Evolutionary conservation across 2,888 invertebrate species (phyloP).

Genomic region (Leptura quadrifasciata): DNA sequence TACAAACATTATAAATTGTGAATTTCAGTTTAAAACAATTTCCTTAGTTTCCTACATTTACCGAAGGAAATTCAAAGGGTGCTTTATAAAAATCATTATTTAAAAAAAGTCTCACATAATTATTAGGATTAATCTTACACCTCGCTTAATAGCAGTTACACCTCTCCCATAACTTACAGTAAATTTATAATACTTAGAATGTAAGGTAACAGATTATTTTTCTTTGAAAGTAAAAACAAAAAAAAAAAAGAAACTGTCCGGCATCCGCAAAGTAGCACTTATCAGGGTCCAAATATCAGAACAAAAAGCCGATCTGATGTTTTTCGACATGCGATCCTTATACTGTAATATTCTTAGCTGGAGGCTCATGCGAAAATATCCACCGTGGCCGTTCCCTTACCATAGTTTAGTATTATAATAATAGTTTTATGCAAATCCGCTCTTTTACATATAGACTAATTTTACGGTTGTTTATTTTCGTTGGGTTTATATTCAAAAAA

Average conservation of each 20-base stretch:
- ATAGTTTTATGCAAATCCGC: constrained; percentile 39
- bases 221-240: constrained; percentile 1
- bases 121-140: neutral
- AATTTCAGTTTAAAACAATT: too few relatives aligned
- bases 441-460: constrained; percentile 35
- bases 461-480: constrained; percentile 22
- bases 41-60: too few relatives aligned
- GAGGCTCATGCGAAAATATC: constrained; percentile 29
- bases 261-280: constrained; percentile 30
- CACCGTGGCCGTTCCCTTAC: constrained; percentile 23
- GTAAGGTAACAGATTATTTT: constrained; percentile 24
- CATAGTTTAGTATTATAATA: constrained; percentile 40
- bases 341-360: constrained; percentile 43
- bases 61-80: neutral
- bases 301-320: constrained; percentile 33
- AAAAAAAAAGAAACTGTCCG: constrained; percentile 8
- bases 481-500: constrained; percentile 14
- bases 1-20: too few relatives aligned
- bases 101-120: neutral
- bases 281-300: constrained; percentile 33
- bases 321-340: constrained; percentile 41
- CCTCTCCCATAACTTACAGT: neutral
- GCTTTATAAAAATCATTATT: neutral
- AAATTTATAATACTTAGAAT: neutral
- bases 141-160: neutral